phyloP scores from a whole-genome alignment of 2,113 vertebrate species.

The Hippopotamus amphibius region DNA sequence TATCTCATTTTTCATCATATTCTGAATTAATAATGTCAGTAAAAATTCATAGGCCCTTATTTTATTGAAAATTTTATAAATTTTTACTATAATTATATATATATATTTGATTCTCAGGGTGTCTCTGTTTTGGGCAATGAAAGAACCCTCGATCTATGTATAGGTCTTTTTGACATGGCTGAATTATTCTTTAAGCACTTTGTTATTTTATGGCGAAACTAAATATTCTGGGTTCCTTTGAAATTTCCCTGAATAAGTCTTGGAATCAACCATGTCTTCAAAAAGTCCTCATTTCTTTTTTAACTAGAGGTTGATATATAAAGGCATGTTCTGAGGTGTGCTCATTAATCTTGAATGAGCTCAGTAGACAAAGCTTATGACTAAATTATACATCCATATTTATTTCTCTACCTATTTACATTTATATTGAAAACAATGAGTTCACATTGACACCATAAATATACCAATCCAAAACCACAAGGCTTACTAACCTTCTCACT shows the following conservation, averaged over 20 bases:
- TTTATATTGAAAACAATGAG: conserved; percentile 31
- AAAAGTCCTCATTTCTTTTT: neutral
- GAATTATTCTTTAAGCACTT: neutral
- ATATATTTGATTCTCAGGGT: neutral
- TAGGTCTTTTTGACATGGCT: neutral
- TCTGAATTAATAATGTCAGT: neutral
- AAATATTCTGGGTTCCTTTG: neutral
- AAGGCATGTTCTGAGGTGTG: neutral
- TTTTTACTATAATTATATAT: neutral
- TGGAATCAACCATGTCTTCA: neutral
- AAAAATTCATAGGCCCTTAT: neutral
- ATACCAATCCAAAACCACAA: neutral
- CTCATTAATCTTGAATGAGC: neutral
- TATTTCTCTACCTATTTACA: neutral
- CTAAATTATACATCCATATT: neutral
- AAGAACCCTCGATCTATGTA: neutral
- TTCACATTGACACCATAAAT: neutral
- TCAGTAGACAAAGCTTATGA: neutral
- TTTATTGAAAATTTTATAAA: neutral
- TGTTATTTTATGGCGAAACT: neutral
- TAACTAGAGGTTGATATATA: neutral
- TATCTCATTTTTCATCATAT: neutral
- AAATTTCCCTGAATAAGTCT: neutral
- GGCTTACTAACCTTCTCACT: neutral
- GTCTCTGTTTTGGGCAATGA: neutral